Evolutionary conservation across 2,113 vertebrate species (phyloP).

Genomic region (Phylloscopus trochilus): DNA sequence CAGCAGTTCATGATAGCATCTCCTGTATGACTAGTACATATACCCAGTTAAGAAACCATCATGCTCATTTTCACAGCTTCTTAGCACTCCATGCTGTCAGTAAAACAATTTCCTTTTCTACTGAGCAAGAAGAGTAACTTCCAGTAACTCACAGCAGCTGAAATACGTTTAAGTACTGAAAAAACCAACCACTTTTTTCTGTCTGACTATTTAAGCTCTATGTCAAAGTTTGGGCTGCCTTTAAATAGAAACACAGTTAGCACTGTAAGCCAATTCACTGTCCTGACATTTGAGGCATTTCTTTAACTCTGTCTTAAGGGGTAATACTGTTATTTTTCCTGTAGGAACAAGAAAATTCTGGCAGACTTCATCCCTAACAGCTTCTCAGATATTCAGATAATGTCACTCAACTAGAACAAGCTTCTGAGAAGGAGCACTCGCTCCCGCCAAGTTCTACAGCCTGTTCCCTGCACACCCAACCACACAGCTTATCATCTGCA

Average conservation of each 20-base stretch:
- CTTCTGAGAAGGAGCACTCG: neutral
- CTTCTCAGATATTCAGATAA: neutral
- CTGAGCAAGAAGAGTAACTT: neutral
- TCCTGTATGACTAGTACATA: neutral
- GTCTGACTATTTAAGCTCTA: constrained; percentile 6
- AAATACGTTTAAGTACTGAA: constrained; percentile 7
- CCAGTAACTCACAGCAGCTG: constrained; percentile 51
- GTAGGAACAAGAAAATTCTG: constrained; percentile 21
- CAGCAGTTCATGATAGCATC: neutral
- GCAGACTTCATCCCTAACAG: neutral
- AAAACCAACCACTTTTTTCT: constrained; percentile 31
- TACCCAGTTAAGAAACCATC: neutral
- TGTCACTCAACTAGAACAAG: neutral
- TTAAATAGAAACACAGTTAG: neutral
- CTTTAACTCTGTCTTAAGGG: neutral
- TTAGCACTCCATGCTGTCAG: neutral
- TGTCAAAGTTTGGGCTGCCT: neutral
- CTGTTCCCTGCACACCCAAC: neutral
- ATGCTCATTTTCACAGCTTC: neutral
- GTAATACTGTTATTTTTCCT: neutral
- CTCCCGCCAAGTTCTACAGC: neutral
- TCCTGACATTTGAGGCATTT: neutral
- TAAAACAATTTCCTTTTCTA: constrained; percentile 47
- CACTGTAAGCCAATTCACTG: neutral
- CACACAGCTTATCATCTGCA: neutral